A percentile compares a stretch with the other conserved stretches of the same genome.
These are phyloP conservation scores for Drosophila parvula DNA, from an alignment of 1,140 invertebrate genomes.

Conservation along the genomic window DNA sequence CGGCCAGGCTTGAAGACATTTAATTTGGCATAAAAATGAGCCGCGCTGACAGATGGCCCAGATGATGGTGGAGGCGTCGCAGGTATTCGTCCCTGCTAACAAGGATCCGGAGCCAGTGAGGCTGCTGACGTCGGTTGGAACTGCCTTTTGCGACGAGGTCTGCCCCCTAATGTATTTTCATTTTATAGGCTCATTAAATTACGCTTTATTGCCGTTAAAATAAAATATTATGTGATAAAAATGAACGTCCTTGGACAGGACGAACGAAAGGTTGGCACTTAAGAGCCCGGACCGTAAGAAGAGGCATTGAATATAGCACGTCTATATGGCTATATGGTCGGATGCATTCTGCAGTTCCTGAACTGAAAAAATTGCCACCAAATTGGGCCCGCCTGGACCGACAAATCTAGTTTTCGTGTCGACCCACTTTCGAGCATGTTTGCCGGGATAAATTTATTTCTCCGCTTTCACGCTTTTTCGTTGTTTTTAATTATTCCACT, in stretches of 20 bases:
- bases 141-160: constrained; percentile 3
- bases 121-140: constrained; percentile 14
- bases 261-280: constrained; percentile 57
- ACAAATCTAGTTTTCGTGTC: constrained; percentile 44
- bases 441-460: constrained; percentile 45
- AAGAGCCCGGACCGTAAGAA: constrained; percentile 17
- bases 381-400: constrained; percentile 18
- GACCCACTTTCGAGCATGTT: constrained; percentile 36
- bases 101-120: constrained; percentile 1
- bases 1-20: constrained; percentile 63
- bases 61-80: constrained; percentile 20
- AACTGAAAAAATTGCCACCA: constrained; percentile 25
- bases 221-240: constrained; percentile 83
- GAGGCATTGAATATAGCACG: constrained; percentile 20
- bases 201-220: constrained; percentile 83
- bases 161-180: constrained; percentile 72
- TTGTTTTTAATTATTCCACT: constrained; percentile 71
- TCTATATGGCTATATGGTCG: constrained; percentile 11
- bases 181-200: constrained; percentile 83
- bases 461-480: constrained; percentile 49
- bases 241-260: constrained; percentile 48
- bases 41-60: constrained; percentile 68
- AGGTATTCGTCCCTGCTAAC: constrained; percentile 33
- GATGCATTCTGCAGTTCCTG: constrained; percentile 28
- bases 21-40: constrained; percentile 78